These are phyloP conservation scores for Lipophrys pholis DNA, from an alignment of 2,113 vertebrate species.

Conservation along the genomic window DNA sequence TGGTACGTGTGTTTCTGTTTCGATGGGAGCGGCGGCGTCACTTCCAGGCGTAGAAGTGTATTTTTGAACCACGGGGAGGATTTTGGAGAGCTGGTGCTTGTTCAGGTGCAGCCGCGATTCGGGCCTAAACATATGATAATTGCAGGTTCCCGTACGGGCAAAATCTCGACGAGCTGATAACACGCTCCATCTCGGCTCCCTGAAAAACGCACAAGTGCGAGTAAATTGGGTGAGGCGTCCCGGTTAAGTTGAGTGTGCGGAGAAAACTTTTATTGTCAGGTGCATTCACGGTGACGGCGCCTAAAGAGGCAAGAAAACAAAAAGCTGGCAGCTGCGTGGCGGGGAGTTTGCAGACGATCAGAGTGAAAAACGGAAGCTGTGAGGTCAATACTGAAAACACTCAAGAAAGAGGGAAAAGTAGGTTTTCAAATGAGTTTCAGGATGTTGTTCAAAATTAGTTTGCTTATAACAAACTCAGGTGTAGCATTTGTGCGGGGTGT, in stretches of 20 bases:
- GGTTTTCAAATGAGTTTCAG: too few species aligned
- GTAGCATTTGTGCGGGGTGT: too few species aligned
- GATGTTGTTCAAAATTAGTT: too few species aligned
- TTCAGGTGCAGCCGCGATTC: constrained; percentile 14
- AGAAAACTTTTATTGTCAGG: constrained; percentile 1
- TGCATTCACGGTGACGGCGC: background rate
- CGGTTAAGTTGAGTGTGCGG: background rate
- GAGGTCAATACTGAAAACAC: background rate
- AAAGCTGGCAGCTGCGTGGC: background rate
- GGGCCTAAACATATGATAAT: background rate
- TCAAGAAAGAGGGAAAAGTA: too few species aligned
- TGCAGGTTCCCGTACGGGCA: constrained; percentile 1
- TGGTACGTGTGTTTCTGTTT: background rate
- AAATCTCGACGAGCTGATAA: background rate
- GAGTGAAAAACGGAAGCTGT: background rate
- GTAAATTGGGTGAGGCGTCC: background rate
- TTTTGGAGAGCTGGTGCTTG: background rate
- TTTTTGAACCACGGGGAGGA: too few species aligned
- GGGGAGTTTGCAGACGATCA: background rate
- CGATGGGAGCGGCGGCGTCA: background rate
- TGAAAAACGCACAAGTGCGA: background rate
- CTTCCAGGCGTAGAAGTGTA: background rate
- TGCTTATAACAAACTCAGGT: too few species aligned
- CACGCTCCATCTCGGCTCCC: background rate
- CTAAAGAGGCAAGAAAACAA: background rate